A percentile compares a stretch with the other conserved stretches of the same genome.
Evolutionary conservation across 2,113 vertebrate genomes (phyloP).

Genomic region (Maccullochella peelii): DNA sequence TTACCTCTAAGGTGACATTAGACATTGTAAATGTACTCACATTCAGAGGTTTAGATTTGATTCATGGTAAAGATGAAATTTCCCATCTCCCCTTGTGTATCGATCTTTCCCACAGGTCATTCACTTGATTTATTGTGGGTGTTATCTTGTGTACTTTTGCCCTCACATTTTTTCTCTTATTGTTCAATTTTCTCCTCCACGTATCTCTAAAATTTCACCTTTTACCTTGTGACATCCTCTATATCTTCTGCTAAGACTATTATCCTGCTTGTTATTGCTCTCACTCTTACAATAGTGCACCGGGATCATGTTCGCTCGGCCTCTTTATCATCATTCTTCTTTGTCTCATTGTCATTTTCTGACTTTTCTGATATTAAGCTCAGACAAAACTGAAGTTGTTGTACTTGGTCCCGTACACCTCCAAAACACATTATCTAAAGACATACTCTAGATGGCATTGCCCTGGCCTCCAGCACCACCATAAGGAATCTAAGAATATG

Average conservation of each 20-base stretch:
- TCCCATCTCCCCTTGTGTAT: constrained; percentile 2
- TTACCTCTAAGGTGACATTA: background rate
- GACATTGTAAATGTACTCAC: background rate
- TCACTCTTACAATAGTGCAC: constrained; percentile 7
- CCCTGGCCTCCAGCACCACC: too few species aligned
- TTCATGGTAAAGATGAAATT: constrained; percentile 27
- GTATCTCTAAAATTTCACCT: constrained; percentile 38
- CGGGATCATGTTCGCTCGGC: background rate
- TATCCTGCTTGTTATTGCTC: constrained; percentile 31
- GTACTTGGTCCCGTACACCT: too few species aligned
- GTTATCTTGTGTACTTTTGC: constrained; percentile 15
- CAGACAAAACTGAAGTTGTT: too few species aligned
- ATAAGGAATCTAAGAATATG: too few species aligned
- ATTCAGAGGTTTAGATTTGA: constrained; percentile 12
- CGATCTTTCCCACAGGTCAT: constrained; percentile 10
- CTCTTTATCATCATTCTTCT: constrained; percentile 54
- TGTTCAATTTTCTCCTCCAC: constrained; percentile 1
- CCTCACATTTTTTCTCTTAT: constrained; percentile 11
- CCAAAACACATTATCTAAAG: too few species aligned
- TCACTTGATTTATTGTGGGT: constrained; percentile 38
- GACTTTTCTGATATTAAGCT: too few species aligned
- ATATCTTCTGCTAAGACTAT: constrained; percentile 39
- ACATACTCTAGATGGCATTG: too few species aligned
- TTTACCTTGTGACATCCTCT: constrained; percentile 18
- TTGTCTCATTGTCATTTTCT: constrained; percentile 57